Evolutionary conservation across 2,113 vertebrate species (phyloP).

Genomic region (Platichthys stellatus): DNA sequence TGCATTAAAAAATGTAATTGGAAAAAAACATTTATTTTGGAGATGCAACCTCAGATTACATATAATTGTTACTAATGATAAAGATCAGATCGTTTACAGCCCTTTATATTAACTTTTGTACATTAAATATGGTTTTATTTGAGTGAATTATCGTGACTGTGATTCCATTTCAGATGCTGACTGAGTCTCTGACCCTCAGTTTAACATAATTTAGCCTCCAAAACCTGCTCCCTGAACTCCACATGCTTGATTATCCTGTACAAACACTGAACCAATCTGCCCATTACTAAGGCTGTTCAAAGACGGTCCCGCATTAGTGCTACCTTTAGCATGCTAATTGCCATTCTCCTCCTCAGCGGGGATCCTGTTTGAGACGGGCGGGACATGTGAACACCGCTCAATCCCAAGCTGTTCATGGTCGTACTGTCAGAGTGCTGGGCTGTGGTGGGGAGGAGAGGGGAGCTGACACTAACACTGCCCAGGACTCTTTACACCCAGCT

Average conservation of each 20-base stretch:
- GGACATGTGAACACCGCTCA: slow-evolving; percentile 57
- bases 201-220: slow-evolving; percentile 60
- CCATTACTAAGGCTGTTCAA: slow-evolving; percentile 56
- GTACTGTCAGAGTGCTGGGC: slow-evolving; percentile 20
- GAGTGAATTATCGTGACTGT: not conserved
- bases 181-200: slow-evolving; percentile 40
- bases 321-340: slow-evolving; percentile 83
- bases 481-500: slow-evolving; percentile 21
- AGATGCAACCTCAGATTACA: not conserved
- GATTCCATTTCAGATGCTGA: not conserved
- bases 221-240: slow-evolving; percentile 50
- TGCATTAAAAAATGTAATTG: too few relatives aligned
- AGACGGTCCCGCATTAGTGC: slow-evolving; percentile 63
- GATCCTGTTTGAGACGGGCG: slow-evolving; percentile 77
- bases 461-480: slow-evolving; percentile 37
- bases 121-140: not conserved
- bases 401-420: slow-evolving; percentile 61
- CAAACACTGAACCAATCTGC: slow-evolving; percentile 53
- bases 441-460: slow-evolving; percentile 34
- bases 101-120: not conserved
- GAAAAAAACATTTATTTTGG: too few relatives aligned
- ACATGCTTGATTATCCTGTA: slow-evolving; percentile 56
- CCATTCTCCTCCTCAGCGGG: slow-evolving; percentile 72
- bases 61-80: not conserved
- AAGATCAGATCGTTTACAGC: not conserved